These are phyloP conservation scores for Glaucopsyche alexis DNA, from an alignment of 2,888 invertebrate species.

Conservation along the genomic window DNA sequence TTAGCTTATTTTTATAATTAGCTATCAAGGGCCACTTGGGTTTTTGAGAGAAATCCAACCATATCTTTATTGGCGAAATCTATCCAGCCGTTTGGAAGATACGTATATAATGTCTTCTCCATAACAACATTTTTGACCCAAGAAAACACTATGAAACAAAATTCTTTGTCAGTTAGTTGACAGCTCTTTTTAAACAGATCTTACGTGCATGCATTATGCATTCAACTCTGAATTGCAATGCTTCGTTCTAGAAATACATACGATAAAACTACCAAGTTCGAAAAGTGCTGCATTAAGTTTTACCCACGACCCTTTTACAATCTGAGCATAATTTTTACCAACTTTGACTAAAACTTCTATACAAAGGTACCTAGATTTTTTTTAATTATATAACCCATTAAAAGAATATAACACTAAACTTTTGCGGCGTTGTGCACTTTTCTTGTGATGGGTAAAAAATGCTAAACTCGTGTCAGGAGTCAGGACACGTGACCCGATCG, in stretches of 20 bases:
- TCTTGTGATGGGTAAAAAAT: too few relatives aligned
- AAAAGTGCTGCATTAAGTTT: conserved; percentile 7
- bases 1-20: too few relatives aligned
- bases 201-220: conserved; percentile 10
- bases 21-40: too few relatives aligned
- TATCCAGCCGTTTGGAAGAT: too few relatives aligned
- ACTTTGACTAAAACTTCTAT: background rate
- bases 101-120: too few relatives aligned
- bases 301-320: background rate
- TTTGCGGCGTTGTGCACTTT: too few relatives aligned
- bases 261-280: conserved; percentile 15
- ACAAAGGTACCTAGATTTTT: background rate
- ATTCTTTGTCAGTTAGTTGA: conserved; percentile 25
- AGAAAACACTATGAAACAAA: background rate
- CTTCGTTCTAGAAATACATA: conserved; percentile 16
- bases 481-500: too few relatives aligned
- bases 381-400: background rate
- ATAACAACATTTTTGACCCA: background rate
- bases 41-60: too few relatives aligned
- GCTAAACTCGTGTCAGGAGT: too few relatives aligned
- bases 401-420: too few relatives aligned
- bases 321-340: background rate
- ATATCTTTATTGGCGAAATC: too few relatives aligned
- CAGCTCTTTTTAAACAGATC: conserved; percentile 18
- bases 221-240: conserved; percentile 8